Percentiles rank a stretch among this genome's conserved stretches.
These are phyloP conservation scores for Laticauda colubrina DNA, from an alignment of 2,113 vertebrate species.

Conservation along the genomic window DNA sequence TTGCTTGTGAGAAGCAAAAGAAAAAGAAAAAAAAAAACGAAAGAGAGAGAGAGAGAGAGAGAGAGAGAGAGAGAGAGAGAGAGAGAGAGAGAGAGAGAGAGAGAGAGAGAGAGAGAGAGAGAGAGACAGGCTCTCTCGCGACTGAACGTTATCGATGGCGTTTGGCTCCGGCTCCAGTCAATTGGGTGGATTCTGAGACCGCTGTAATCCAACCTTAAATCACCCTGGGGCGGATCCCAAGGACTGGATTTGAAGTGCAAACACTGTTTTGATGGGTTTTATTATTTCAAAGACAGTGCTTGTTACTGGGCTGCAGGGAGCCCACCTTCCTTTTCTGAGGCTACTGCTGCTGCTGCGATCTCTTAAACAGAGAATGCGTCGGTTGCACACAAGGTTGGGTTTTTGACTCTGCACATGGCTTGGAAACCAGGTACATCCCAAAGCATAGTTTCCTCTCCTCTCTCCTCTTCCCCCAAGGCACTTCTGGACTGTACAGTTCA, in stretches of 20 bases:
- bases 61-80: background rate
- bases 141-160: background rate
- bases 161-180: background rate
- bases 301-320: conserved; percentile 44
- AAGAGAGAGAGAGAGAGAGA: background rate
- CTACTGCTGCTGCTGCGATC: conserved; percentile 53
- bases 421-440: conserved; percentile 67
- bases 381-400: conserved; percentile 62
- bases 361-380: conserved; percentile 64
- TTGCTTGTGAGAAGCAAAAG: background rate
- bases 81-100: too few species aligned
- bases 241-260: conserved; percentile 33
- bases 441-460: conserved; percentile 65
- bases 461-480: conserved; percentile 81
- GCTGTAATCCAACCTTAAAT: background rate
- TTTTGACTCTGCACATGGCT: conserved; percentile 61
- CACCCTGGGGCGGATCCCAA: conserved; percentile 11
- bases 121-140: background rate
- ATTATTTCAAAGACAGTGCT: conserved; percentile 39
- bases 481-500: conserved; percentile 81
- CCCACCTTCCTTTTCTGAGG: conserved; percentile 49
- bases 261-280: conserved; percentile 31
- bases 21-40: background rate
- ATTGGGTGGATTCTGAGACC: background rate
- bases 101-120: background rate